A percentile compares a stretch with the other conserved stretches of the same genome.
phyloP scores from a whole-genome alignment of 2,888 invertebrate species.

The Thereva nobilitata region DNA sequence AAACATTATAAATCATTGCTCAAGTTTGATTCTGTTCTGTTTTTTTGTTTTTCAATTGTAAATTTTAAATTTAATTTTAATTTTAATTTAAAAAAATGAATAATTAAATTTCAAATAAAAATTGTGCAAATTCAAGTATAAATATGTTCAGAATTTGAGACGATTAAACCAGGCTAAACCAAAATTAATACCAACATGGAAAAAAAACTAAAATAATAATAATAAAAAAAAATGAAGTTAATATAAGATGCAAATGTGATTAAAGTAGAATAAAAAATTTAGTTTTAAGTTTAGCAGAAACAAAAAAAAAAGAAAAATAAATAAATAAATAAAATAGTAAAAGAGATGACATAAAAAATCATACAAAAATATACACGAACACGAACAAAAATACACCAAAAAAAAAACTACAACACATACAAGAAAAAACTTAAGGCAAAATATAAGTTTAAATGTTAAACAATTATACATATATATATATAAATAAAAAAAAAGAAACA shows the following conservation, averaged over 20 bases:
- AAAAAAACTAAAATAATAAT: conserved; percentile 11
- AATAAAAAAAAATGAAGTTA: conserved; percentile 19
- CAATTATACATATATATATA: conserved; percentile 6
- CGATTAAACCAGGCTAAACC: conserved; percentile 13
- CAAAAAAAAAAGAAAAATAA: neutral
- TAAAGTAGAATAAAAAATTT: conserved; percentile 23
- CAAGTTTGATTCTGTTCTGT: too few species aligned
- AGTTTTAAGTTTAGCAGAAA: conserved; percentile 4
- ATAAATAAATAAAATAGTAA: neutral
- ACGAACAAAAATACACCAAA: neutral
- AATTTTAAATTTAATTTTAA: too few species aligned
- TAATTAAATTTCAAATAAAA: too few species aligned
- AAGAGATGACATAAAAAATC: neutral
- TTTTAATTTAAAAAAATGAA: too few species aligned
- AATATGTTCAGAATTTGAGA: neutral
- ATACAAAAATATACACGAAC: neutral
- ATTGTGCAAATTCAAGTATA: too few species aligned
- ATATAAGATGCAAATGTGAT: conserved; percentile 32
- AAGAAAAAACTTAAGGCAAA: neutral
- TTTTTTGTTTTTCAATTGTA: too few species aligned
- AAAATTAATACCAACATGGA: conserved; percentile 7
- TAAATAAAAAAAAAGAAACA: conserved; percentile 5
- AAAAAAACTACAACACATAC: neutral
- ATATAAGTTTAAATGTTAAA: neutral
- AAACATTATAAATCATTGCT: too few species aligned